A percentile compares a stretch with the other conserved stretches of the same genome.
Evolutionary conservation across 2,888 invertebrate genomes (phyloP).

Genomic region (Patella caerulea): DNA sequence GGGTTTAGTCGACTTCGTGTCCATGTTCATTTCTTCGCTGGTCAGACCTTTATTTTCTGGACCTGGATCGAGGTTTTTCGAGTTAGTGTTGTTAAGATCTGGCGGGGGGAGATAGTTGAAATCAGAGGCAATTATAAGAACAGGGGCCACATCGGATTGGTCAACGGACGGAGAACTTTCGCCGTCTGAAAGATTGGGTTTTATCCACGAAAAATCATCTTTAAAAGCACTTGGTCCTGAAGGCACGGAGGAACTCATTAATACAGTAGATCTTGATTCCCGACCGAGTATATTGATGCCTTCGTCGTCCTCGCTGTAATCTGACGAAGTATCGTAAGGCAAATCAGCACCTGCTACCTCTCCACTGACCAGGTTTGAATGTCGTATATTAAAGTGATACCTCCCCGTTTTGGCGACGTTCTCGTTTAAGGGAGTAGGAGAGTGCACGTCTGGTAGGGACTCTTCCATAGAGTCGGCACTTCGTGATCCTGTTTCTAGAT

Average conservation of each 20-base stretch:
- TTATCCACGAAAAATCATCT: slow-evolving; percentile 40
- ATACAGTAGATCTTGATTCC: not conserved
- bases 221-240: slow-evolving; percentile 24
- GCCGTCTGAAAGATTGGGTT: slow-evolving; percentile 4
- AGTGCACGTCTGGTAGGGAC: slow-evolving; percentile 49
- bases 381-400: slow-evolving; percentile 15
- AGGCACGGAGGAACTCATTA: slow-evolving; percentile 8
- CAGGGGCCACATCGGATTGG: not conserved
- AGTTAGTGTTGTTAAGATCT: no score
- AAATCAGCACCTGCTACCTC: slow-evolving; percentile 19
- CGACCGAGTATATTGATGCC: not conserved
- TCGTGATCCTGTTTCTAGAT: slow-evolving; percentile 57
- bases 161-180: slow-evolving; percentile 3
- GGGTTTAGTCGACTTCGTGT: not conserved
- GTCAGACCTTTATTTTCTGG: not conserved
- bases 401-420: slow-evolving; percentile 25
- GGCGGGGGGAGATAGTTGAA: not conserved
- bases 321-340: not conserved
- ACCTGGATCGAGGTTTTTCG: no score
- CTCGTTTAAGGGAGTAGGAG: slow-evolving; percentile 49
- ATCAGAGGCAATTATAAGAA: not conserved
- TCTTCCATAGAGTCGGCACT: slow-evolving; percentile 65
- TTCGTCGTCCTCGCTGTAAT: not conserved
- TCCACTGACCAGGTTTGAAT: slow-evolving; percentile 19
- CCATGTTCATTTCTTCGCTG: not conserved